phyloP scores from a whole-genome alignment of 2,113 vertebrate species.

The Mus musculus region GRCm39 chr5:36192501-36193000 shows the following conservation, averaged over 20 bases:
- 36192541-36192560: conserved; percentile 29
- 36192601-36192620: too few species aligned
- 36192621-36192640: neutral
- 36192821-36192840: neutral
- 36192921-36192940: neutral
- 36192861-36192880: too few species aligned
- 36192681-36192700: neutral
- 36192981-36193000: neutral
- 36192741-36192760: neutral
- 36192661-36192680: neutral
- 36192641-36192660: neutral
- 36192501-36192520: neutral
- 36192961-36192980: too few species aligned
- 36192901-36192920: fast-evolving
- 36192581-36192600: neutral
- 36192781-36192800: fast-evolving
- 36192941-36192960: too few species aligned
- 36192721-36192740: neutral
- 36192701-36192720: neutral
- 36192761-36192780: too few species aligned
- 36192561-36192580: conserved; percentile 5
- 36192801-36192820: neutral
- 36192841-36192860: neutral
- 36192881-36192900: fast-evolving
- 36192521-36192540: neutral